Base-by-base conservation (phyloP, 2,797 vertebrate genomes). In the Ambastaia sidthimunki region DNA sequence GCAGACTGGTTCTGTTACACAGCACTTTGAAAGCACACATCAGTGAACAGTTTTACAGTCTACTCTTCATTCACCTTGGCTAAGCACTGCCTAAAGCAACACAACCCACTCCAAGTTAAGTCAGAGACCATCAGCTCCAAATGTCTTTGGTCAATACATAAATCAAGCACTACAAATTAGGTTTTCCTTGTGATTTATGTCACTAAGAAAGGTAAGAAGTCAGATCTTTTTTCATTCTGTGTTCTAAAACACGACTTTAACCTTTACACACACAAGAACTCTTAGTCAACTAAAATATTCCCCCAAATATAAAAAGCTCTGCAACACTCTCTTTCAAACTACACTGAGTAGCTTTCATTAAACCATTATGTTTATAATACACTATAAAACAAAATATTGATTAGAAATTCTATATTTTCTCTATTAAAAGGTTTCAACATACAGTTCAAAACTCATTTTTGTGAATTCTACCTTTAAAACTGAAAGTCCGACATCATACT, bases 131-230 rank as follows among this genome's bases (percentile, higher is more conserved):
- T 71, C 73, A 89, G 88, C 83, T 87, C 84, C 87, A 87, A 85
- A 74, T 83, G 83, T 89, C 86, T 89, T 86, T 90, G 88, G 89
- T 91, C 89, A 85, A 91, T 90, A 89, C 88, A 91, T 92, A 92
- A 92, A 89, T 92, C 91, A 90, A 87, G 80, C 65, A 77, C 87
- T 86, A 86, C 90, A 89, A 91, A 92, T 89, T 84, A 85, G 87
- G 90, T 91, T 88, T 88, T 90, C 83, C 85, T 79, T 84, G 81
- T 92, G 89, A 93, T 92, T 93, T 91, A 92, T 88, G 78, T 87
- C 47, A 63, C 87, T 82, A 81, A 85, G 79, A 81, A 82, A 77
- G 86, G 31, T 37, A 65, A 65, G 59, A 78, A 62, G 19, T 23
- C 78, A 82, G 13, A 25, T 69, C 47, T 41, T 84, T n/a, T 83